Conservation (phyloP, 2,888 invertebrate species). For the Tetragnatha montana region DNA sequence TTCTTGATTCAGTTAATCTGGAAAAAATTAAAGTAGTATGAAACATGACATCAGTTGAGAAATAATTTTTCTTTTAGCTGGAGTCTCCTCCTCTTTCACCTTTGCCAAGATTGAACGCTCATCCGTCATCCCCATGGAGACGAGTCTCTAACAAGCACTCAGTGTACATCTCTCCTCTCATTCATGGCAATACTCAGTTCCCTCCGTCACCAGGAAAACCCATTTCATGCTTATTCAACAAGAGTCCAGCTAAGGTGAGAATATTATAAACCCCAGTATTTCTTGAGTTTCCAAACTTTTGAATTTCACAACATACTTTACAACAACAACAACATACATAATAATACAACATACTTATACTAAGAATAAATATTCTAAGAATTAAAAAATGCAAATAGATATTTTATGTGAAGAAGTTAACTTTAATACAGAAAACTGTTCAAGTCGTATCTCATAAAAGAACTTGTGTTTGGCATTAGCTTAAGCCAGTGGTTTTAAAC, state of each 20-base stretch:
- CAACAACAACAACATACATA: too few relatives aligned
- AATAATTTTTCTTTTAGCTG: conserved; percentile 72
- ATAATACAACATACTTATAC: too few relatives aligned
- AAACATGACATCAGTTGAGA: neutral
- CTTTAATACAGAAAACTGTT: too few relatives aligned
- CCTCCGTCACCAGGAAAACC: conserved; percentile 77
- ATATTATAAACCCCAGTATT: too few relatives aligned
- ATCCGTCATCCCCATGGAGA: conserved; percentile 80
- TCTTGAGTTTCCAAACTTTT: conserved; percentile 69
- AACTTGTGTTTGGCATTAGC: too few relatives aligned
- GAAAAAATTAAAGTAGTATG: neutral
- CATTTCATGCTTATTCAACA: conserved; percentile 86
- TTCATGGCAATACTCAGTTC: conserved; percentile 72
- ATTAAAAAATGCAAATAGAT: neutral
- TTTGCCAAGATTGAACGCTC: conserved; percentile 81
- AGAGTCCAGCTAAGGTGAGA: conserved; percentile 89
- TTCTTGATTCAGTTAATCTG: neutral
- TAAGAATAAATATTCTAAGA: neutral
- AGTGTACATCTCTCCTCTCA: conserved; percentile 80
- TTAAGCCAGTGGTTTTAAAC: too few relatives aligned
- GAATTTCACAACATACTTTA: neutral
- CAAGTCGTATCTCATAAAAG: too few relatives aligned
- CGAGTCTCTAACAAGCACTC: conserved; percentile 80
- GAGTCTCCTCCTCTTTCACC: conserved; percentile 82
- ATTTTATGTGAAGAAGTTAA: neutral